A percentile compares a stretch with the other conserved stretches of the same genome.
Conservation (phyloP, 2,888 invertebrate species). For the Agrilus mali region DNA sequence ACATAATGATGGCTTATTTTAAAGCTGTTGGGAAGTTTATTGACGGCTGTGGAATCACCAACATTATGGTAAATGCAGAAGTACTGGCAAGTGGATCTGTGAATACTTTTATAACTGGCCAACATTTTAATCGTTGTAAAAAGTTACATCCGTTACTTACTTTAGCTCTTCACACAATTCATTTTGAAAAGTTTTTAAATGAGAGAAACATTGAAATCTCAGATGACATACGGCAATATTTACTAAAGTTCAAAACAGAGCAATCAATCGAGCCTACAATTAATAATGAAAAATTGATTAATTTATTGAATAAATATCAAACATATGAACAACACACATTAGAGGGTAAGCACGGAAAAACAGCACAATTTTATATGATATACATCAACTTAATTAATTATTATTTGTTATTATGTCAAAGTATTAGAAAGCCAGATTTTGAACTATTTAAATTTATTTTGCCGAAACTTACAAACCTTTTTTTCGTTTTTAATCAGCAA, state of each 20-base stretch:
- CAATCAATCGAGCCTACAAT: no score
- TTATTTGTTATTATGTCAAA: constrained; percentile 17
- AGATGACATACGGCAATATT: no score
- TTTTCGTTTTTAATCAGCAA: constrained; percentile 21
- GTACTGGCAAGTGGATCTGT: constrained; percentile 20
- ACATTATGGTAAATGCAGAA: constrained; percentile 16
- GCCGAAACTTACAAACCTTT: constrained; percentile 20
- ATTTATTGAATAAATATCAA: constrained; percentile 12
- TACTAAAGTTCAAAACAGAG: no score
- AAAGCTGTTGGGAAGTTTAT: constrained; percentile 23
- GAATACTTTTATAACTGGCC: constrained; percentile 16
- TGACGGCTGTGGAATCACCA: constrained; percentile 16
- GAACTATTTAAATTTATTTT: constrained; percentile 17
- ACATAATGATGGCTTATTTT: constrained; percentile 22
- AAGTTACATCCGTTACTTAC: constrained; percentile 15
- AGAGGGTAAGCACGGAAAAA: constrained; percentile 19
- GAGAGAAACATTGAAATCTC: background rate
- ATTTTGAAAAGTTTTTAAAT: constrained; percentile 9
- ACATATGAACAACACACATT: constrained; percentile 11
- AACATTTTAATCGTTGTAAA: constrained; percentile 23
- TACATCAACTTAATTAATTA: constrained; percentile 18
- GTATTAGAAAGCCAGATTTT: constrained; percentile 19
- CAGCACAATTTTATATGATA: constrained; percentile 20
- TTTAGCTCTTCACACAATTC: constrained; percentile 13
- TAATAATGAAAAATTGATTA: no score